Conservation (phyloP, 2,797 vertebrate species). For the Geotrypetes seraphini region DNA sequence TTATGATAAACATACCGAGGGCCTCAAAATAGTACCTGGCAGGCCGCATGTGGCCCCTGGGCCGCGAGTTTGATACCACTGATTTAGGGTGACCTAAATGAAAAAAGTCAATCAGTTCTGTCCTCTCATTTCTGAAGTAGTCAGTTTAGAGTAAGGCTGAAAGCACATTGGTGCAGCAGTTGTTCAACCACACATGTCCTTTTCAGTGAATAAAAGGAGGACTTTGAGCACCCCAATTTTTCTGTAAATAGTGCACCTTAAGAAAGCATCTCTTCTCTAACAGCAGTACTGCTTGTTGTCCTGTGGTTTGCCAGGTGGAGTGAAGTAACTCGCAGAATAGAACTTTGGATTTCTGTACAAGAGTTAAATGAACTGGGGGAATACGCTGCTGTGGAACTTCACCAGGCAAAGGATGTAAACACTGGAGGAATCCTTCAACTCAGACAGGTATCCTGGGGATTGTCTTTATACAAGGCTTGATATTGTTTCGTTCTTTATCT, state of each 20-base stretch:
- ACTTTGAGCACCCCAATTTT: too few species aligned
- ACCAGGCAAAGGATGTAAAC: constrained; percentile 82
- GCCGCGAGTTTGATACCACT: too few species aligned
- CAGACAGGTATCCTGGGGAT: constrained; percentile 80
- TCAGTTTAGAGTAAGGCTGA: too few species aligned
- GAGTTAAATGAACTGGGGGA: constrained; percentile 93
- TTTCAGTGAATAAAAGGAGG: not conserved
- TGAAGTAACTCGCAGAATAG: constrained; percentile 87
- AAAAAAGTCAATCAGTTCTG: too few species aligned
- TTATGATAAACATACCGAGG: too few species aligned
- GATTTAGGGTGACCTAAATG: too few species aligned
- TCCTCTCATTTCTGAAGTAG: too few species aligned
- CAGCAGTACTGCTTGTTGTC: not conserved
- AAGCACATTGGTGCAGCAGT: not conserved
- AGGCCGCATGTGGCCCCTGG: too few species aligned
- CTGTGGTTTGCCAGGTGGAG: constrained; percentile 69
- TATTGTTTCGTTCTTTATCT: not conserved
- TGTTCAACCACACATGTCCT: not conserved
- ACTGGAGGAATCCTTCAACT: constrained; percentile 93
- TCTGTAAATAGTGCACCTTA: too few species aligned
- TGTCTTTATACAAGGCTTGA: too few species aligned
- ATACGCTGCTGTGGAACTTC: constrained; percentile 82
- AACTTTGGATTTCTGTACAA: constrained; percentile 85
- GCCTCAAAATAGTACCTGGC: too few species aligned
- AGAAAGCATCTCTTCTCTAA: too few species aligned